Base-by-base conservation (phyloP, 1,140 invertebrate species). In the Venturia canescens region DNA sequence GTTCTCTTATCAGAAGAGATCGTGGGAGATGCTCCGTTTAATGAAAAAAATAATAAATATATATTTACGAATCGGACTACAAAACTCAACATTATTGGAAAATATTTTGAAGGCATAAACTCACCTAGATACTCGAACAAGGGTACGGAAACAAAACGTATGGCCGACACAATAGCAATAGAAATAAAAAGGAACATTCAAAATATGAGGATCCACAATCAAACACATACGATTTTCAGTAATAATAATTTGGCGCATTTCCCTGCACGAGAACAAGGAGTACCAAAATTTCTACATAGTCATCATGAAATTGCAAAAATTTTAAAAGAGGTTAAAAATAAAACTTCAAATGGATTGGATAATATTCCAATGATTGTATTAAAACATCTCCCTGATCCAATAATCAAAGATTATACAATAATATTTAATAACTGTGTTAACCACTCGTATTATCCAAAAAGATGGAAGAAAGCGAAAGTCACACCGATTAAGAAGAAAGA, bases 61-160 rank as follows among this genome's bases (percentile, higher is more conserved):
- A 67, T 63, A 31, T 44, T 67, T 23, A 66, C 72, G 0, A 23
- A 80, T 27, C 57, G n/a, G 29, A 23, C 23, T 3, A 26, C 31
- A n/a, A 80, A 80, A n/a, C 72, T 80, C 0, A 80, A 80, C 26
- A 75, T 80, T 13, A 67, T 81, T 29, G 80, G 74, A 15, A 63
- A 67, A 44, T 66, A 81, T 31, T 76, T 77, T 38, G 80, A 76
- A 21, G 7, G 21, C 1, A 77, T 77, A 0, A 81, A 81, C 27
- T 77, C 80, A 0, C 72, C 66, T 21, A 77, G 74, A 81, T 77
- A 70, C n/a, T 27, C 70, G 21, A 81, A 77, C 23, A 0, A 72
- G 4, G 60, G 44, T 15, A 80, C 79, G 1, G 29, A 57, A 13
- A 57, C 34, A 0, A 80, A 74, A 21, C 16, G 16, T 6, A 3